Percentiles rank a stretch among this genome's conserved stretches.
Conservation (phyloP, 2,113 vertebrate genomes). For the Oriolus oriolus region DNA sequence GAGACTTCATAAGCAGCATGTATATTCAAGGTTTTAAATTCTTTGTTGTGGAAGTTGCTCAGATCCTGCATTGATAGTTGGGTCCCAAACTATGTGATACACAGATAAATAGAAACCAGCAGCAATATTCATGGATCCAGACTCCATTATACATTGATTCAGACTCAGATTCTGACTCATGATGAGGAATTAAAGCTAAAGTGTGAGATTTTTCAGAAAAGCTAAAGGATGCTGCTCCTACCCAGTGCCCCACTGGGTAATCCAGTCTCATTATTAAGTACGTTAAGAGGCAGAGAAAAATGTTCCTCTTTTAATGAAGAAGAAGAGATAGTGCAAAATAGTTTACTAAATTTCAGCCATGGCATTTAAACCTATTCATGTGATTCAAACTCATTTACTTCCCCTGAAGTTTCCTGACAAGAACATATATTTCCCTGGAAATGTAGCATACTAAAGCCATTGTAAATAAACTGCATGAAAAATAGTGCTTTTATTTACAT, state of each 20-base stretch:
- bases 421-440: constrained; percentile 73
- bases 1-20: neutral
- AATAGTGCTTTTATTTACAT: constrained; percentile 66
- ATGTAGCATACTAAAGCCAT: constrained; percentile 67
- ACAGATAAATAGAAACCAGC: neutral
- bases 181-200: constrained; percentile 43
- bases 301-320: constrained; percentile 63
- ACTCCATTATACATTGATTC: neutral
- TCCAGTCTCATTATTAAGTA: constrained; percentile 45
- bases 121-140: constrained; percentile 36
- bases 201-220: constrained; percentile 50
- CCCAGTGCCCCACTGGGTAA: neutral
- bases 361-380: constrained; percentile 71
- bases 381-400: constrained; percentile 76
- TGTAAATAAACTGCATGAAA: constrained; percentile 70
- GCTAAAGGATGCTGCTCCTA: constrained; percentile 4
- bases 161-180: constrained; percentile 17
- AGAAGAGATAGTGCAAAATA: constrained; percentile 67
- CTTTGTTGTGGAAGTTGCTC: neutral
- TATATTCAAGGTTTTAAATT: neutral
- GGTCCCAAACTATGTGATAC: neutral
- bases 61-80: neutral
- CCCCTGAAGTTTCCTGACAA: constrained; percentile 72
- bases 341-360: constrained; percentile 71
- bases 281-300: constrained; percentile 51